These are phyloP conservation scores for Archilochus colubris DNA, from an alignment of 2,113 vertebrate species.

Conservation along the genomic window DNA sequence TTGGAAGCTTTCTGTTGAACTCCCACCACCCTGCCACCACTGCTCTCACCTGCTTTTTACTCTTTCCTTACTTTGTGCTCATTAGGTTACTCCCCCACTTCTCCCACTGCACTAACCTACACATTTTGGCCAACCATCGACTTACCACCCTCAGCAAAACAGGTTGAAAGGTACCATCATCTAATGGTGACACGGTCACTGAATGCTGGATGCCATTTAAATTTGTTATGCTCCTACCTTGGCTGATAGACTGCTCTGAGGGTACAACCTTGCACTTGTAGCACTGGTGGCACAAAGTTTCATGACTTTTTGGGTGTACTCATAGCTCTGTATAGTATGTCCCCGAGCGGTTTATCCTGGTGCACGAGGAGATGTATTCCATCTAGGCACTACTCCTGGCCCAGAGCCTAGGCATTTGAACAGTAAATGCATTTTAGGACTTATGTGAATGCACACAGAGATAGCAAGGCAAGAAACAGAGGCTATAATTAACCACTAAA, in stretches of 20 bases:
- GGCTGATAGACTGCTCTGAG: neutral
- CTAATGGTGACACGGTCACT: neutral
- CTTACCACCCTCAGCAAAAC: neutral
- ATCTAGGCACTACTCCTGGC: slow-evolving; percentile 41
- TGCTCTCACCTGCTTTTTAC: neutral
- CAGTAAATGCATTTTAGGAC: slow-evolving; percentile 34
- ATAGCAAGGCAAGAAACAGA: slow-evolving; percentile 19
- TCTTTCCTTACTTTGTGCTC: neutral
- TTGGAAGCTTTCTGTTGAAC: neutral
- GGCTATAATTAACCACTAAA: slow-evolving; percentile 53
- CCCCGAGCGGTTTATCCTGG: neutral
- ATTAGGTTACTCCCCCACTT: neutral
- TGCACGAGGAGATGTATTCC: neutral
- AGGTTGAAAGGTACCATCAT: neutral
- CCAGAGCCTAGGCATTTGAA: slow-evolving; percentile 13
- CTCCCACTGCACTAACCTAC: neutral
- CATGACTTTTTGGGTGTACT: neutral
- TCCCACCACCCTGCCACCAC: neutral
- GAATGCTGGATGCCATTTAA: neutral
- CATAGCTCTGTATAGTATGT: neutral
- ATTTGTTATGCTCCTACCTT: neutral
- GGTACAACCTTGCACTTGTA: neutral
- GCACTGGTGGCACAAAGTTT: neutral
- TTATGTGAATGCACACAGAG: neutral
- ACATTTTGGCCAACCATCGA: neutral